Conservation (phyloP, 2,888 invertebrate species). For the Galeopsomyia nigrocyanea region DNA sequence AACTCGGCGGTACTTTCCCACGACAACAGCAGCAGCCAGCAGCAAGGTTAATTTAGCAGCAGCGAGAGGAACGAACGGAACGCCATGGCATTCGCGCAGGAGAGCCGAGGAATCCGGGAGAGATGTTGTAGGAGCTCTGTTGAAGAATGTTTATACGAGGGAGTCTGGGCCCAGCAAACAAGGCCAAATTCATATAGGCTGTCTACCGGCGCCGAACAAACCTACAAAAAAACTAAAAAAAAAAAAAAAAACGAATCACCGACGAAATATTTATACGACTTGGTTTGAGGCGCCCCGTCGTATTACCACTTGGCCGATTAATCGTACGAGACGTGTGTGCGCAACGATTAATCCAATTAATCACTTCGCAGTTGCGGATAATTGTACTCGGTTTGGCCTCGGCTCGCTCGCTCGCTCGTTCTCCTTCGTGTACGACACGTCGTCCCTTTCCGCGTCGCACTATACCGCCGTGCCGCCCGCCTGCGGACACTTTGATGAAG, state of each 20-base stretch:
- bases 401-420: background rate
- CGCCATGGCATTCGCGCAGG: slow-evolving; percentile 13
- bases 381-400: background rate
- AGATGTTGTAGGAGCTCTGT: slow-evolving; percentile 8
- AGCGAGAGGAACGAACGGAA: slow-evolving; percentile 10
- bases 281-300: background rate
- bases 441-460: slow-evolving; percentile 10
- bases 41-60: slow-evolving; percentile 30
- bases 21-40: too few relatives aligned
- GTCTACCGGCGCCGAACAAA: too few relatives aligned
- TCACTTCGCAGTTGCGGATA: slow-evolving; percentile 20
- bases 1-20: too few relatives aligned
- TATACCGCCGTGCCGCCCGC: background rate
- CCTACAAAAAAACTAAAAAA: background rate
- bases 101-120: slow-evolving; percentile 6
- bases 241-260: background rate
- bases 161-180: too few relatives aligned
- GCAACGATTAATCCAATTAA: slow-evolving; percentile 28
- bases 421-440: background rate
- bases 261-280: background rate
- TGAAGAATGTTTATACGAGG: slow-evolving; percentile 8
- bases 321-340: background rate
- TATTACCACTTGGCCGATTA: background rate
- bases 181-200: too few relatives aligned
- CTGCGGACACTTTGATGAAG: slow-evolving; percentile 24